These are phyloP conservation scores for Gambelia wislizenii DNA, from an alignment of 2,797 vertebrate species.

Conservation along the genomic window DNA sequence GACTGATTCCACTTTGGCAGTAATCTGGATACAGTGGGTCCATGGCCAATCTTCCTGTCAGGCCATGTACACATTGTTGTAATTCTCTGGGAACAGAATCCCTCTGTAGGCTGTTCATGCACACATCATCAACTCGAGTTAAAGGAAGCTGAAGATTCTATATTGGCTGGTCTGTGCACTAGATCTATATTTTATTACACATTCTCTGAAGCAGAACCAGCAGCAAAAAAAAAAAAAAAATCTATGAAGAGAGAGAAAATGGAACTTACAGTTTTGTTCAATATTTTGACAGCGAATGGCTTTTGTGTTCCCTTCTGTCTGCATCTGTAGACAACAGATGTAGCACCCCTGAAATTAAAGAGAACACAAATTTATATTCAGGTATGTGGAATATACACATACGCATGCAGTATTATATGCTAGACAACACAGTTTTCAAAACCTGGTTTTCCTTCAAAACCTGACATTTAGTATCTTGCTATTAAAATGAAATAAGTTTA, in stretches of 20 bases:
- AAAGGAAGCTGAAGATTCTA: background rate
- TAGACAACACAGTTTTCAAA: background rate
- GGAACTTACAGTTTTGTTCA: constrained; percentile 91
- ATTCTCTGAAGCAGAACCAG: constrained; percentile 32
- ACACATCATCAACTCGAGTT: background rate
- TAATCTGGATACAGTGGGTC: background rate
- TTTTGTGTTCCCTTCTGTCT: constrained; percentile 90
- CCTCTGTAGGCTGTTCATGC: background rate
- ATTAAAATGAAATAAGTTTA: background rate
- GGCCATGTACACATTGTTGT: background rate
- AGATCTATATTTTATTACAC: too few species aligned
- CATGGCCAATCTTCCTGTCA: background rate
- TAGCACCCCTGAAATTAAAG: constrained; percentile 83
- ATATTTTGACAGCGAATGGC: constrained; percentile 88
- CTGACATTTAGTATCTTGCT: background rate
- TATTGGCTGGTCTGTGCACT: background rate
- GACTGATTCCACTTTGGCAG: background rate
- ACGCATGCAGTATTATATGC: constrained; percentile 22
- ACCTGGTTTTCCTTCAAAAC: background rate
- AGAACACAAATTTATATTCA: constrained; percentile 40
- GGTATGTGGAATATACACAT: background rate
- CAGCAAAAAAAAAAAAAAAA: constrained; percentile 45
- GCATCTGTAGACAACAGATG: constrained; percentile 89
- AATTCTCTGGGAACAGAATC: background rate
- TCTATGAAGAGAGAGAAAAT: constrained; percentile 41